Evolutionary conservation across 1,140 invertebrate genomes (phyloP), one percentile per base, ranked within the genome.

Genomic region (Aphidius ervi): DNA sequence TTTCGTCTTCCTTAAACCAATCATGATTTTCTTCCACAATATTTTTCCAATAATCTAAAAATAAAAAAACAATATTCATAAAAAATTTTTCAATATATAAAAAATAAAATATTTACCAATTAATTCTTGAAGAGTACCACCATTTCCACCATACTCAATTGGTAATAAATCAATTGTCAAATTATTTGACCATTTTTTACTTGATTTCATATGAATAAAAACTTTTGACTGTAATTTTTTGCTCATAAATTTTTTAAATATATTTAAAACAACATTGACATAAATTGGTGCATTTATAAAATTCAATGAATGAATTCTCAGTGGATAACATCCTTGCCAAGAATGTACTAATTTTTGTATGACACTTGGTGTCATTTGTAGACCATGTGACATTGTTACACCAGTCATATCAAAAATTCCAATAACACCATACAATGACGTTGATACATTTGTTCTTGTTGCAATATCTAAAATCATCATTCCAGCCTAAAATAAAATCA

Each of bases 201-300:
- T 70, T 0, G 75, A 78, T 10, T 74, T 69, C 20, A 74, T 73
- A 69, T 84, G 82, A 1, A 87, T 74, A 56, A 80, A 69, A 5
- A 88, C 76, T 56, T 87, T 79, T 2, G 77, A 72, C 50, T 78
- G 82, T 63, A 90, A 72, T 66, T 92, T 91, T 47, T 84, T 78
- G 31, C 81, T 85, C 86, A 92, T 86, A 66, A 92, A 91, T 59
- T 71, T 81, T 72, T 84, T 85, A 58, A 90, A 85, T 8, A 91
- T 81, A 53, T 84, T 85, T 31, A 91, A 74, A 5, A 91, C 76
- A 5, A 86, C 75, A 67, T 89, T 88, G 10, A 91, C 81, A 64
- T 89, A 82, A 2, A 70, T 65, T 0, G 88, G 88, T 3, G 87
- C 82, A 72, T 91, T 89, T 2, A 91, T 78, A 68, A 89, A 90